Evolutionary conservation across 2,888 invertebrate genomes (phyloP), one percentile per base, ranked within the genome.

Genomic region (Perizoma flavofasciatum): DNA sequence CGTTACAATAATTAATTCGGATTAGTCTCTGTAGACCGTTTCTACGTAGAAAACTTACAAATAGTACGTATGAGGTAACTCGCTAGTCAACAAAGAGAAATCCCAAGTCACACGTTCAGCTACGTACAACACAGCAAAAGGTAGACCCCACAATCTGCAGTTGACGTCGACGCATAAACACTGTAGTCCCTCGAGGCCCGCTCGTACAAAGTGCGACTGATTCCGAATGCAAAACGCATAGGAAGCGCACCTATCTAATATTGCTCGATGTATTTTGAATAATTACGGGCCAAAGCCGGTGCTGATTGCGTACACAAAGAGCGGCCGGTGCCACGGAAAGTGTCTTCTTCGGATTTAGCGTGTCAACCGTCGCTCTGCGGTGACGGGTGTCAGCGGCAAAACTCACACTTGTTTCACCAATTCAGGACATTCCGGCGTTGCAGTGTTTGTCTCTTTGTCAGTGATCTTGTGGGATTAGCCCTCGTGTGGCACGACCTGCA

Each of bases 141-240:
- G 86, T 79, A 75, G 77, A 73, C 73, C 78, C 77, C 79, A 82
- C 83, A 84, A 83, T 82, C 82, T 82, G 81, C 72, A 79, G 73
- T 79, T 82, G 81, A 82, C 83, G 76, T 75, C 66, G 73, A 75
- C 80, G 80, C 80, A 85, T 85, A 85, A 88, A 88, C 82, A 82
- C 79, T 69, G 76, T 71, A 70, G 78, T 87, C 90, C 88, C 86
- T 70, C 72, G 86, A 78, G 86, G 68, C 67, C 71, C 69, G 69
- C 73, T 34, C 33, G 71, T 77, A 88, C 87, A 88, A 87, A 88
- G 88, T 87, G 84, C 79, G 79, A 77, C 87, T 86, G 88, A 89
- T 91, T 88, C 91, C 80, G 85, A 91, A 90, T 90, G 89, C 90
- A 89, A 89, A 90, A 90, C 88, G 89, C 86, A 85, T 86, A 83